Evolutionary conservation across 2,113 vertebrate genomes (phyloP).

Genomic region (Calidris pygmaea): DNA sequence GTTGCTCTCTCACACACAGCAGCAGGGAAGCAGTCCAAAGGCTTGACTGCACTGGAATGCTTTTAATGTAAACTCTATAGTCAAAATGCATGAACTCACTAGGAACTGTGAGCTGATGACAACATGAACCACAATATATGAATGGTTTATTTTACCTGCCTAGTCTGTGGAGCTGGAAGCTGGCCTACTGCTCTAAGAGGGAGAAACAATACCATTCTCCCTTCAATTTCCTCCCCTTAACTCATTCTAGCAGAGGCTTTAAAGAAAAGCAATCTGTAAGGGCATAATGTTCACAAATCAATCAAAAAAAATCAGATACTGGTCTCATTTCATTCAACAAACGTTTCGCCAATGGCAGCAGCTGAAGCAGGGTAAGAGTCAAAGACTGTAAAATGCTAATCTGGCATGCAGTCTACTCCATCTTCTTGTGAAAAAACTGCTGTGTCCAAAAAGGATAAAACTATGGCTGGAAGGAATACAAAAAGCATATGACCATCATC

Average conservation of each 20-base stretch:
- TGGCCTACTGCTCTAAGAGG: not conserved
- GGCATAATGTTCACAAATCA: constrained; percentile 14
- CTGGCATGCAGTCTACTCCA: not conserved
- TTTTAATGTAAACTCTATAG: not conserved
- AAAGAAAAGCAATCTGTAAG: constrained; percentile 5
- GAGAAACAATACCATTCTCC: not conserved
- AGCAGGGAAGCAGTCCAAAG: not conserved
- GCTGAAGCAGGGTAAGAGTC: not conserved
- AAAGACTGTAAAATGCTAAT: constrained; percentile 15
- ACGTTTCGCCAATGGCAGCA: not conserved
- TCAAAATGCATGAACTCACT: not conserved
- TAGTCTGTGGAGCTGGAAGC: not conserved
- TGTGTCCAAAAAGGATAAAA: not conserved
- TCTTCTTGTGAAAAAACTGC: not conserved
- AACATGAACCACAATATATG: not conserved
- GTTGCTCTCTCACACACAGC: not conserved
- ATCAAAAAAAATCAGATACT: constrained; percentile 4
- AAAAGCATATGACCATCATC: not conserved
- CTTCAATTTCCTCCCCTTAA: not conserved
- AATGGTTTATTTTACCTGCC: not conserved
- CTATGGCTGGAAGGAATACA: not conserved
- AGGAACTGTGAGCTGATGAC: not conserved
- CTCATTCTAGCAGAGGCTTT: not conserved
- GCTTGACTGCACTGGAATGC: not conserved
- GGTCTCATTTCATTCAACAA: constrained; percentile 15